Evolutionary conservation across 2,888 invertebrate species (phyloP), one percentile per base, ranked within the genome.

Genomic region (Volucella zonaria): DNA sequence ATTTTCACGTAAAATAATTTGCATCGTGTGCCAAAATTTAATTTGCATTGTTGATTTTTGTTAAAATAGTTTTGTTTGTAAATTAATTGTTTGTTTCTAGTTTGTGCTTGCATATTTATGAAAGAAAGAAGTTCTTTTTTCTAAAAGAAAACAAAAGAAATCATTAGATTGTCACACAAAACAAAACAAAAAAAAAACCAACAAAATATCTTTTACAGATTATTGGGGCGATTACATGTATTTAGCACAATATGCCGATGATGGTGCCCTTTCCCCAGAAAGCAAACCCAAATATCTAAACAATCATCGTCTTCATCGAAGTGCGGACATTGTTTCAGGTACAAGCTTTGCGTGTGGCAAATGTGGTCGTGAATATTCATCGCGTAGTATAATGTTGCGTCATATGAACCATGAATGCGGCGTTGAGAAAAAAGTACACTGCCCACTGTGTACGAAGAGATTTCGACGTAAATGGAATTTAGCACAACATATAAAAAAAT

Each of bases 391-490:
- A 45, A 88, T 88, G 88, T 61, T 89, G 52, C 88, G 89, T 9
- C 89, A 89, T 62, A 87, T 87, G 82, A 89, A 88, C 52, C 87
- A 88, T 61, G 88, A 90, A 74, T 91, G 92, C 80, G 92, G 91
- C 3, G 89, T 90, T 45, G 91, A 91, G 68, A 92, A 92, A 62
- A 89, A 90, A 82, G 91, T 92, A 79, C 76, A 87, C 8, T 93
- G 93, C 85, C 88, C 88, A 8, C 77, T 89, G 59, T 93, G 93
- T 83, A 88, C 88, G 62, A 89, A 89, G 70, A 88, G 88, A 77
- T 91, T 93, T 14, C 92, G 93, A 74, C 92, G 93, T 87, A 93
- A 93, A 88, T 93, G 92, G 89, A 93, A 93, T 88, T 89, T 93
- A 38, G 89, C 92, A 76, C 89, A 93, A 31, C 93, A 93, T 85